Base-by-base conservation (phyloP, 2,888 invertebrate genomes). In the Ephialtes manifestator region DNA sequence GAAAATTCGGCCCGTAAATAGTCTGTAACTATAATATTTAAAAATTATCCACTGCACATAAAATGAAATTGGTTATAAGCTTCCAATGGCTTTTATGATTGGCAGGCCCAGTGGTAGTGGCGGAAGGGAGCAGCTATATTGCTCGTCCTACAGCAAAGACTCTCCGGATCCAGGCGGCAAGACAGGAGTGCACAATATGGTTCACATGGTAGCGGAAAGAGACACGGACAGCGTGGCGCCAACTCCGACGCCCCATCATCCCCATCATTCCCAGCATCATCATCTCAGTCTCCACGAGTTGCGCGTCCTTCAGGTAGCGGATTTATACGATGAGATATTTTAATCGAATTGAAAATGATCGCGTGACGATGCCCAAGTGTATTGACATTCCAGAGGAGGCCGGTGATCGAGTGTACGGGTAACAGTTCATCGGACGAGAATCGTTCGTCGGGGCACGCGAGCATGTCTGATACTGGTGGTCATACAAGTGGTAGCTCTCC, bases 391-490 rank as follows among this genome's bases (percentile, higher is more conserved):
- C 93, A 95, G 93, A 94, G 94, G 88, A 94, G 94, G 94, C 95
- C 95, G 80, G 95, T 95, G 68, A 85, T 85, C 85, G 96, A 96
- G 81, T 96, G 96, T 84, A 96, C 97, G 85, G 96, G 96, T 92
- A 96, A 97, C 94, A 97, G 97, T 94, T 98, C 98, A 24, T 98
- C 98, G 2, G 98, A 98, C 91, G 98, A 98, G 94, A 98, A 97
- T 94, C 95, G 98, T 48, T 98, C 98, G n/a, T 98, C 98, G 0
- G 98, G 98, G 0, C 98, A 98, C 94, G 98, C 98, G 8, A 98
- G 97, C 90, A 98, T 98, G 98, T 98, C 98, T n/a, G 98, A 98
- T 94, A 97, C 97, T 74, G 97, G 97, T 3, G 95, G 95, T 28
- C 95, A 95, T 85, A 93, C 93, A 74, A 94, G 96, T 78, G 96